These are phyloP conservation scores for Heliangelus exortis DNA, from an alignment of 2,797 vertebrate genomes.

Conservation along the genomic window DNA sequence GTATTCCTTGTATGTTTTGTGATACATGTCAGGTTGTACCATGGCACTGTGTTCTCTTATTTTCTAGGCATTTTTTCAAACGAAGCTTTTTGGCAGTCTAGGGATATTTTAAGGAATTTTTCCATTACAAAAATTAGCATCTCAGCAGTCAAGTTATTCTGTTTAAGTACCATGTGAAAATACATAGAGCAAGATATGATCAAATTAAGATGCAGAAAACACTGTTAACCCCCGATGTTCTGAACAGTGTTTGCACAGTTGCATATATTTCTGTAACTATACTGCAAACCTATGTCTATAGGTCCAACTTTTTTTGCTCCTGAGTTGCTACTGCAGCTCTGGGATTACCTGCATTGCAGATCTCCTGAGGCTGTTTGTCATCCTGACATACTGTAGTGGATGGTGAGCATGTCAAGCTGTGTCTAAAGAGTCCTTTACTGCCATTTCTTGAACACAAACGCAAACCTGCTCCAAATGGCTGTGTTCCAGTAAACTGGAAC, in stretches of 20 bases:
- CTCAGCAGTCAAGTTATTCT: background rate
- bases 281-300: background rate
- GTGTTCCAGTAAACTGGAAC: background rate
- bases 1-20: background rate
- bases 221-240: background rate
- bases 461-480: background rate
- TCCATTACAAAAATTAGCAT: background rate
- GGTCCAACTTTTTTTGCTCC: background rate
- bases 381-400: background rate
- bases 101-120: slow-evolving; percentile 34
- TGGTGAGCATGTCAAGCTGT: background rate
- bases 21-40: background rate
- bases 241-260: background rate
- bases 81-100: background rate
- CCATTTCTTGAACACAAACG: background rate
- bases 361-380: background rate
- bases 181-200: background rate
- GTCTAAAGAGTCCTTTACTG: background rate
- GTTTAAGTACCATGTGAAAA: slow-evolving; percentile 30
- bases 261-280: background rate
- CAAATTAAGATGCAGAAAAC: background rate
- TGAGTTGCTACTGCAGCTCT: background rate
- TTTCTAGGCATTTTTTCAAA: background rate
- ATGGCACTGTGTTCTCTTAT: background rate
- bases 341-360: background rate